These are phyloP conservation scores for Prunella fulvescens DNA, from an alignment of 2,113 vertebrate species.

Conservation along the genomic window DNA sequence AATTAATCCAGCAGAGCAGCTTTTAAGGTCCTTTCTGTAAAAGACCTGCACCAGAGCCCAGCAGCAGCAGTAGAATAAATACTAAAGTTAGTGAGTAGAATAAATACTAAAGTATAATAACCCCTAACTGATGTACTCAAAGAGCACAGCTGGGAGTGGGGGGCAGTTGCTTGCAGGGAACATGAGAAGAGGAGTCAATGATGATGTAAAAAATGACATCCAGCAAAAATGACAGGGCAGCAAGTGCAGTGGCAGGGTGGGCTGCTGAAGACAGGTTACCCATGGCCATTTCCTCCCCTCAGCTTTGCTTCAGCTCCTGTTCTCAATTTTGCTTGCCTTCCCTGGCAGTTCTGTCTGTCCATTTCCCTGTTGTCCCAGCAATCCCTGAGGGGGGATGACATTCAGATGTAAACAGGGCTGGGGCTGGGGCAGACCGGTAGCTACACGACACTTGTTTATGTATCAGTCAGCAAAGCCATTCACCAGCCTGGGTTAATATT, in stretches of 20 bases:
- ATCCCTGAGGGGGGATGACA: neutral
- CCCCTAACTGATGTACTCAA: neutral
- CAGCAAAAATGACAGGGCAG: neutral
- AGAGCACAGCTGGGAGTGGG: neutral
- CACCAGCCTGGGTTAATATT: neutral
- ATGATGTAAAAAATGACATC: neutral
- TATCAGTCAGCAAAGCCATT: constrained; percentile 61
- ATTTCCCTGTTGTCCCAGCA: neutral
- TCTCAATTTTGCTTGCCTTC: neutral
- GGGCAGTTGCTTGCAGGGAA: neutral
- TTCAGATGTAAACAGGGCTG: neutral
- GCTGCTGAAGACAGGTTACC: neutral
- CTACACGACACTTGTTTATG: neutral
- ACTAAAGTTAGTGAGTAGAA: neutral
- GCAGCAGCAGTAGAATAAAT: neutral
- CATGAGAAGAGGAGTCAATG: neutral
- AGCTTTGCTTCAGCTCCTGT: neutral
- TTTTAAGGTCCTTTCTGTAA: neutral
- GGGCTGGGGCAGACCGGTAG: neutral
- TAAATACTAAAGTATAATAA: neutral
- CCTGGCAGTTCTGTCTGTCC: neutral
- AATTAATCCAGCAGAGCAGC: neutral
- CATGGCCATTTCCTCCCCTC: neutral
- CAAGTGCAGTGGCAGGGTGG: neutral
- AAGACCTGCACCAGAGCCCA: neutral